Base-by-base conservation (phyloP, 2,113 vertebrate species). In the Aix galericulata region DNA sequence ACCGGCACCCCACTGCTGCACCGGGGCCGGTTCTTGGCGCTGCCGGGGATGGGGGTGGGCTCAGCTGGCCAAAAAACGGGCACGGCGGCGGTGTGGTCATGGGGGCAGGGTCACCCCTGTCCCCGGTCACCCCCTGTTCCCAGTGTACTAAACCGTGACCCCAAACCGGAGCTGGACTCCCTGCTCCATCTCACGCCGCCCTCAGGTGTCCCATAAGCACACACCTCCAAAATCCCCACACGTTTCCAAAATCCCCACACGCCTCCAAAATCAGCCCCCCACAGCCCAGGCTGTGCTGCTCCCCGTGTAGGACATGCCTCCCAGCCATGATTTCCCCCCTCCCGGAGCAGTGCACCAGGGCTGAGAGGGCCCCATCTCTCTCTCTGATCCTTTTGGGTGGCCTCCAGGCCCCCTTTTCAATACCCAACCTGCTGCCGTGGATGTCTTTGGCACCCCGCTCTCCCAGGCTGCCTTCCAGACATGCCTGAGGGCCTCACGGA, bases 221-320 rank as follows among this genome's bases (percentile, higher is more conserved):
- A 0, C 5, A 8, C 29, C 11, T 59, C 42, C 31, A 18, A 12
- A 11, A 58, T 40, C 40, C 40, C 40, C 42, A 53, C 0, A 0
- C 5, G 7, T 22, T 9, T 59, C 42, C 31, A 18, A 12, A 12
- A 58, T 40, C 40, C 40, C 13, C 42, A 48, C 0, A 0, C 4
- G 9, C 26, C 13, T 55, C 42, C 31, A 18, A 12, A 12, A 58
- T 40, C 40, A 40, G 40, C 40, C 40, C 18, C 17, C 31, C 31
- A 21, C 64, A 62, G 40, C 71, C 85, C 60, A 38, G 14, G 36
- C 64, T 77, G 71, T 9, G 15, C n/a, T 59, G n/a, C 48, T 82
- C 31, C 38, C 60, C 34, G 15, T 62, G 21, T 26, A 17, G 50
- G 60, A 59, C 0, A 0, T 22, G 34, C 2, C 16, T 48, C 27